Base-by-base conservation (phyloP, 2,888 invertebrate genomes). In the Protophormia terraenovae region DNA sequence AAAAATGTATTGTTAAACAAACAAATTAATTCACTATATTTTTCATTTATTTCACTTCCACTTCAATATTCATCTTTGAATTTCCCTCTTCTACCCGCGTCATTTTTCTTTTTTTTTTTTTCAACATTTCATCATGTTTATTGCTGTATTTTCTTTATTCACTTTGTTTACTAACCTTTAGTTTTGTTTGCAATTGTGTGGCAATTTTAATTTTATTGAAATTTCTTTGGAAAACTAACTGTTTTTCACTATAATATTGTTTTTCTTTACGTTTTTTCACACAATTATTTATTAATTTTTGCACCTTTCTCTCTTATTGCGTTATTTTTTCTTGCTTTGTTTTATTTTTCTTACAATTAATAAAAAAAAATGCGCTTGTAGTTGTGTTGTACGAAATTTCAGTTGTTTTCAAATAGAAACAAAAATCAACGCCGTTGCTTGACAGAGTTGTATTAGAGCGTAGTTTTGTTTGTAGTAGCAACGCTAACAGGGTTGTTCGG, bases 331-430 rank as follows among this genome's bases (percentile, higher is more conserved):
- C 16, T 69, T 71, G 53, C 69, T 76, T 82, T 77, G 71, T 77
- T 77, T 84, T 81, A 80, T 81, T 81, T 85, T 84, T 62, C 55
- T 72, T 76, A 19, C n/a, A 27, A 8, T 6, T 5, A 45, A n/a
- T 4, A 5, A 35, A 24, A 62, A 78, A 71, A 79, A 79, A 81
- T 84, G 86, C 50, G 75, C 67, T 86, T 87, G 86, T 79, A 58
- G 58, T 82, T 83, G 82, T 86, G n/a, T 41, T 66, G 50, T 72
- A 80, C 64, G 60, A 82, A 87, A 84, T 71, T 84, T 86, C 87
- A 84, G 87, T 87, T 87, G 84, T 84, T 86, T 87, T 87, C 80
- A 84, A 87, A 87, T 80, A 66, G 32, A 47, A 69, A 0, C 16
- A 60, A 45, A 81, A 72, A 79, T 62, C 77, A 85, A 84, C 83